phyloP scores from a whole-genome alignment of 2,113 vertebrate species.

The Boleophthalmus pectinirostris region DNA sequence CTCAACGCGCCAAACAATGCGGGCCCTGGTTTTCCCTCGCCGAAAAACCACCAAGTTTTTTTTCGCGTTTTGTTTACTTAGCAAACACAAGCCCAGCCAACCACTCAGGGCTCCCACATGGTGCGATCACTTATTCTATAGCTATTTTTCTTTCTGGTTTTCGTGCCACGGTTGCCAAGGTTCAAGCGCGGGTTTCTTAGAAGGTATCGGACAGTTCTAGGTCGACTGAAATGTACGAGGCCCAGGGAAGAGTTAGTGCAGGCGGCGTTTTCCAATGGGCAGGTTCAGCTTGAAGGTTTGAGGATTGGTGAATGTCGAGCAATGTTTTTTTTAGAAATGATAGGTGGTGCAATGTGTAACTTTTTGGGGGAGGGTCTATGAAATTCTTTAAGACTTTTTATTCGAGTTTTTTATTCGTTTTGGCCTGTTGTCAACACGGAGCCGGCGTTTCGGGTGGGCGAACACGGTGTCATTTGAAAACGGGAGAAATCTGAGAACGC shows the following conservation, averaged over 20 bases:
- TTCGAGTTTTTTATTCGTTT: too few relatives aligned
- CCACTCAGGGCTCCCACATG: constrained; percentile 75
- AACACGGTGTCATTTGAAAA: too few relatives aligned
- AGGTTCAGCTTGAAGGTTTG: not conserved
- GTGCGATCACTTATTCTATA: constrained; percentile 73
- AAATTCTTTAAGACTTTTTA: too few relatives aligned
- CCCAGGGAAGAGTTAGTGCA: constrained; percentile 38
- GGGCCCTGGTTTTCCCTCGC: constrained; percentile 86
- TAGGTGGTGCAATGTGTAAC: too few relatives aligned
- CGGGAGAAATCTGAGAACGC: too few relatives aligned
- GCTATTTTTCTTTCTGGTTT: constrained; percentile 39
- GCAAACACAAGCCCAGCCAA: constrained; percentile 89
- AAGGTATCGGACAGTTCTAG: constrained; percentile 59
- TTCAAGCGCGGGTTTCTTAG: constrained; percentile 45
- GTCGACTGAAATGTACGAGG: constrained; percentile 43
- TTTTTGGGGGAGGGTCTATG: too few relatives aligned
- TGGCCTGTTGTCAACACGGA: too few relatives aligned
- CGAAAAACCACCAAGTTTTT: constrained; percentile 78
- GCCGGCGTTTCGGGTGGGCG: too few relatives aligned
- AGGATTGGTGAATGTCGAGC: not conserved
- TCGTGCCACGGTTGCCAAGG: constrained; percentile 40
- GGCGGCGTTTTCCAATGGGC: constrained; percentile 13
- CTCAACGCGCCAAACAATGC: constrained; percentile 87
- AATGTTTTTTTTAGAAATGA: too few relatives aligned
- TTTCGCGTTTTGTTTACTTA: constrained; percentile 82